Evolutionary conservation across 2,113 vertebrate species (phyloP), one percentile per base, ranked within the genome.

Genomic region (Platysternon megacephalum): DNA sequence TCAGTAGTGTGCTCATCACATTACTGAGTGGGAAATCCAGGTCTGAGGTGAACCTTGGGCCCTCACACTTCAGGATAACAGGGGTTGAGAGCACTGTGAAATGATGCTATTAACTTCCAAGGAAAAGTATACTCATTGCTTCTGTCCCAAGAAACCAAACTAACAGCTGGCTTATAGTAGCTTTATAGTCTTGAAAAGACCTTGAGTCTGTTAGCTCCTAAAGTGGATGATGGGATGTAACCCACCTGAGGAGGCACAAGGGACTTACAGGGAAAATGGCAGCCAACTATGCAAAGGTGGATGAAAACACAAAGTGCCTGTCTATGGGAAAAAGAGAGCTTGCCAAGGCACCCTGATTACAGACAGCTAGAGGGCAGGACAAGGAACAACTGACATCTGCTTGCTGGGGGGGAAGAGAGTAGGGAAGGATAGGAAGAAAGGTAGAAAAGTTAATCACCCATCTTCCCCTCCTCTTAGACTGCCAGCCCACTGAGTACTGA

Each of bases 211-310:
- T 78, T 82, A 46, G n/a, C 58, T 76, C 42, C 58, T 91, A 42
- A 39, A 32, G 42, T 52, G 0, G 1, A 26, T 42, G n/a, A 89
- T 0, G 3, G 90, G 72, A 58, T 1, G n/a, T 4, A 32, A 35
- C 52, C 49, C 7, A 74, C 85, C 81, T 61, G 32, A 16, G 76
- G 79, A 39, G 21, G n/a, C 3, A 32, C 3, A 11, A 2, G 16
- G 16, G 2, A 65, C 72, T 90, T 61, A 79, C 78, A 65, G 82
- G 26, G 28, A 53, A 76, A 79, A n/a, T 4, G 83, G 39, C 2
- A 65, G 19, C 52, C 84, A 82, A 72, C 22, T 88, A 82, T 72
- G 88, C 14, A 21, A 39, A 90, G 24, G 3, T 85, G 26, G 19
- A n/a, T 84, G 74, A 91, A 94, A 87, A 58, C 29, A 85, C 1